Evolutionary conservation across 2,888 invertebrate species (phyloP), one percentile per base, ranked within the genome.

Genomic region (Trissolcus brochymenae): DNA sequence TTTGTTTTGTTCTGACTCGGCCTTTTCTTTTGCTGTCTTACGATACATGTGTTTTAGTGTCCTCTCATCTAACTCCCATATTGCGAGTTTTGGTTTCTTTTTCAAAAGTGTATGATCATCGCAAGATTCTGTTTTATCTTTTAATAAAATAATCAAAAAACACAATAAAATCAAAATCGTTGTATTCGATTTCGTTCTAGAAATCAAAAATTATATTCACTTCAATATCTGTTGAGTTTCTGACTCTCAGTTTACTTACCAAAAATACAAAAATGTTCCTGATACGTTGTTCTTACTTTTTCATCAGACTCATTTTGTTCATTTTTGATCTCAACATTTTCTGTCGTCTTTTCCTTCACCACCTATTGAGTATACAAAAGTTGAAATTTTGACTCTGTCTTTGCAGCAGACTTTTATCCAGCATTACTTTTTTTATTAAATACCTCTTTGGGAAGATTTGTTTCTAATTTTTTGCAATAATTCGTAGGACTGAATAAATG

Each of bases 21-120:
- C 49, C n/a, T 6, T 7, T 16, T 70, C 60, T 35, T 65, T 59
- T 6, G 60, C 25, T 0, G 59, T 17, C 29, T 50, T 65, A 2
- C 75, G 75, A 40, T 75, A 70, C n/a, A 16, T n/a, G 0, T 55
- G 21, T 29, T 59, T 57, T 6, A 70, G 14, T 0, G 64, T 65
- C 17, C 59, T 55, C 6, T 64, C 68, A 17, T 75, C 75, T 16
- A 62, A 21, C 14, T 74, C 74, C 74, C 74, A 74, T 50, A 74
- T 53, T 43, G 74, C 74, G 0, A 29, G 62, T 74, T 53, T 67
- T 9, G 62, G 16, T 14, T 56, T 53, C 35, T 62, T 67, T 11
- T 67, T 61, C 25, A 74, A 7, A 56, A 13, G 7, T 21, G 11
- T 50, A 40, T 14, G 4, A 29, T 6, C 25, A 13, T 25, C n/a